Evolutionary conservation across 1,140 invertebrate genomes (phyloP).

Genomic region (Brachionus paranguensis): DNA sequence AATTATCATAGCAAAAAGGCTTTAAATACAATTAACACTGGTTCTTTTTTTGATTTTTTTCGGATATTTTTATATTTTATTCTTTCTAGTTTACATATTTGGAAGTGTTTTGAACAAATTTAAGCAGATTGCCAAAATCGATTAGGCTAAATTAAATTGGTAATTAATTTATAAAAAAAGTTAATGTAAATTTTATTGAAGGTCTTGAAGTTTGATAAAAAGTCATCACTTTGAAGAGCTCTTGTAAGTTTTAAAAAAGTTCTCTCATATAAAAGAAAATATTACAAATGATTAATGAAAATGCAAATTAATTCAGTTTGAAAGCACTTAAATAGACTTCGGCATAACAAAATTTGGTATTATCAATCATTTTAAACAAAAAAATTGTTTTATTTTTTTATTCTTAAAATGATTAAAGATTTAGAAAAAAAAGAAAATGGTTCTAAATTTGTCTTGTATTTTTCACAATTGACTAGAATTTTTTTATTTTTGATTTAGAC

Average conservation of each 20-base stretch:
- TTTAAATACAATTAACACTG: not conserved
- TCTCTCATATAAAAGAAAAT: not conserved
- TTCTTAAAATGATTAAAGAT: not conserved
- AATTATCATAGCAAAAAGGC: not conserved
- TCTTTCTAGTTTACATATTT: not conserved
- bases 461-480: no score
- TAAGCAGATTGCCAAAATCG: not conserved
- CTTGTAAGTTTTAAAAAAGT: not conserved
- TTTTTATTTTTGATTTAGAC: no score
- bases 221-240: not conserved
- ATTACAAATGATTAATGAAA: slow-evolving; percentile 18
- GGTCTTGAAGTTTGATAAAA: not conserved
- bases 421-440: not conserved
- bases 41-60: not conserved
- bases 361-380: not conserved
- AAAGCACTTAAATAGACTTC: not conserved
- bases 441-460: not conserved
- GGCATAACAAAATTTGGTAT: not conserved
- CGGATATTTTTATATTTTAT: not conserved
- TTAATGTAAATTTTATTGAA: not conserved
- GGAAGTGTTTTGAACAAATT: not conserved
- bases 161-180: not conserved
- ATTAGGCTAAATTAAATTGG: not conserved
- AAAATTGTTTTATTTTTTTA: not conserved
- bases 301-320: slow-evolving; percentile 22